Conservation (phyloP, 1,140 invertebrate species). For the Apis dorsata region DNA sequence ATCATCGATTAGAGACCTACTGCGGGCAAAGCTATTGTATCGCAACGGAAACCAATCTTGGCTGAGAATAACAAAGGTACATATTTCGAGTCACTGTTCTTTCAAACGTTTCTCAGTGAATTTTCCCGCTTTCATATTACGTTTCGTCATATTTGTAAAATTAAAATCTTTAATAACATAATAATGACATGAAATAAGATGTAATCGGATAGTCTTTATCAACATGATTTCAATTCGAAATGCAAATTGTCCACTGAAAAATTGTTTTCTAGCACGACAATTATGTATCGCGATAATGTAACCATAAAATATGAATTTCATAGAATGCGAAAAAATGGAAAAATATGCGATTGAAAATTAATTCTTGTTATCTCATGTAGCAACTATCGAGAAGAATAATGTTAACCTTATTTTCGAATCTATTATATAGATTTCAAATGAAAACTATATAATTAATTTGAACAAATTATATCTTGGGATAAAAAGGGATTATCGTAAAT, state of each 20-base stretch:
- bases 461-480: neutral
- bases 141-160: neutral
- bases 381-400: neutral
- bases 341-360: neutral
- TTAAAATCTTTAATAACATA: neutral
- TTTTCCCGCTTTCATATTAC: neutral
- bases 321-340: neutral
- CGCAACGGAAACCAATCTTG: neutral
- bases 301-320: neutral
- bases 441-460: neutral
- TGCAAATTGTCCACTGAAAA: neutral
- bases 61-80: slow-evolving; percentile 13
- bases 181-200: neutral
- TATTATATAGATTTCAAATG: neutral
- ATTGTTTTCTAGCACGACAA: neutral
- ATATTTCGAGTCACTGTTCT: slow-evolving; percentile 14
- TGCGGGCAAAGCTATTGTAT: slow-evolving; percentile 1
- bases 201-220: neutral
- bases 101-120: neutral
- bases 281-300: neutral
- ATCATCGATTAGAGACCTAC: slow-evolving; percentile 25
- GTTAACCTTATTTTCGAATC: neutral
- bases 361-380: too few relatives aligned
- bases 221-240: neutral
- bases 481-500: neutral